Percentiles rank a stretch among this genome's conserved stretches.
Evolutionary conservation across 23 tunicate genomes (phyloP).

Genomic region (Trididemnum miniatum): DNA sequence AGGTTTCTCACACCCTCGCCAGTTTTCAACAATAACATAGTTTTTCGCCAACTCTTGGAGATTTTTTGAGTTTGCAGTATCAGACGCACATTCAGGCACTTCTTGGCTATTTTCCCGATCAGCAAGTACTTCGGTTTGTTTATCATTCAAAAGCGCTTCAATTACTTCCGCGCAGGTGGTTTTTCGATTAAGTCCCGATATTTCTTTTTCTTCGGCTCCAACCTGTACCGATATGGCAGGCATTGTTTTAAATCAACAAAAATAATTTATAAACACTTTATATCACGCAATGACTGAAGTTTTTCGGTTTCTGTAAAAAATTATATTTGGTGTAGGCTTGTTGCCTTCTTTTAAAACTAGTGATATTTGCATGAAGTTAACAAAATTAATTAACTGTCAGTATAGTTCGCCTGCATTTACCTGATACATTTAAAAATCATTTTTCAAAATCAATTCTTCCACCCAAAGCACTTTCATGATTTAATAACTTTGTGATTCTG

Average conservation of each 20-base stretch:
- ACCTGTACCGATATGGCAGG: constrained; percentile 83
- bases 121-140: not conserved
- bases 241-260: constrained; percentile 17
- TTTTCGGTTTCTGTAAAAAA: no score
- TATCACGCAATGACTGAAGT: no score
- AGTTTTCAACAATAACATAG: constrained; percentile 90
- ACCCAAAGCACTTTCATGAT: no score
- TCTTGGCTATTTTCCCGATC: not conserved
- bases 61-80: constrained; percentile 24
- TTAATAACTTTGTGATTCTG: no score
- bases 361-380: no score
- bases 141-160: constrained; percentile 73
- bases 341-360: no score
- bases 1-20: constrained; percentile 94
- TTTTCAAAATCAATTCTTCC: no score
- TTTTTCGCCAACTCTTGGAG: constrained; percentile 66
- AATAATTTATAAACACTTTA: not conserved
- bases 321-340: no score
- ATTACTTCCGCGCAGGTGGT: constrained; percentile 88
- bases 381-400: no score
- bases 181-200: constrained; percentile 78
- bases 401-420: no score
- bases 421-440: no score
- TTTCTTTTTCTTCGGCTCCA: constrained; percentile 76
- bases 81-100: not conserved